These are phyloP conservation scores for Apostichopus leukothele DNA, from an alignment of 53 echinoderm and acorn worm genomes.

Conservation along the genomic window DNA sequence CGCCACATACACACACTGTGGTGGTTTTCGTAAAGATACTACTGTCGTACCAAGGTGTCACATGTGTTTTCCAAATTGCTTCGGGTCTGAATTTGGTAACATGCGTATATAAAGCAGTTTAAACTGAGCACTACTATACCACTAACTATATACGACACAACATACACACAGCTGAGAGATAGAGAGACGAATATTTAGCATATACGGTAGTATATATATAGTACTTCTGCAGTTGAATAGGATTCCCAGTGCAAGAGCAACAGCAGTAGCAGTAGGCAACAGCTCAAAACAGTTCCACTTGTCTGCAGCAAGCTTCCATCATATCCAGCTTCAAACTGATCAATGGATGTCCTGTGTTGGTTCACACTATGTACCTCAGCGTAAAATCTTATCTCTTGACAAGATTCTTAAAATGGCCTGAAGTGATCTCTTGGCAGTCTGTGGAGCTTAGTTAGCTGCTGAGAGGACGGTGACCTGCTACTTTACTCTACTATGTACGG, in stretches of 20 bases:
- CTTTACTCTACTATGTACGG: neutral
- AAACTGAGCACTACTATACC: too few species aligned
- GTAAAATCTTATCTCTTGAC: conserved; percentile 43
- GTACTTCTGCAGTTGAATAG: too few species aligned
- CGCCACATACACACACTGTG: too few species aligned
- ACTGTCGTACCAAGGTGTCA: conserved; percentile 1
- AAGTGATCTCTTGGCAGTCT: conserved; percentile 36
- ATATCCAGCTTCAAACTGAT: conserved; percentile 3
- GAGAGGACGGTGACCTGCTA: conserved; percentile 33
- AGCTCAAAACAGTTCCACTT: neutral
- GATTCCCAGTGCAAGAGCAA: neutral
- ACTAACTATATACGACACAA: too few species aligned
- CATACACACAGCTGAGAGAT: too few species aligned
- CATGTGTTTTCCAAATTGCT: conserved; percentile 15
- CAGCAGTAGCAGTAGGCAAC: neutral
- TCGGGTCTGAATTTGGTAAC: neutral
- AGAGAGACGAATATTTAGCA: too few species aligned
- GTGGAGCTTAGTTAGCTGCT: conserved; percentile 5
- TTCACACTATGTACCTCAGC: conserved; percentile 37
- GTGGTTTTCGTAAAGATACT: neutral
- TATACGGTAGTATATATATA: too few species aligned
- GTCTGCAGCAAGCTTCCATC: too few species aligned
- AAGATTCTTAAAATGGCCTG: conserved; percentile 47
- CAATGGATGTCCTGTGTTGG: conserved; percentile 37
- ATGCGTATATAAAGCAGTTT: too few species aligned